Base-by-base conservation (phyloP, 2,797 vertebrate genomes). In the Myripristis jacobus region DNA sequence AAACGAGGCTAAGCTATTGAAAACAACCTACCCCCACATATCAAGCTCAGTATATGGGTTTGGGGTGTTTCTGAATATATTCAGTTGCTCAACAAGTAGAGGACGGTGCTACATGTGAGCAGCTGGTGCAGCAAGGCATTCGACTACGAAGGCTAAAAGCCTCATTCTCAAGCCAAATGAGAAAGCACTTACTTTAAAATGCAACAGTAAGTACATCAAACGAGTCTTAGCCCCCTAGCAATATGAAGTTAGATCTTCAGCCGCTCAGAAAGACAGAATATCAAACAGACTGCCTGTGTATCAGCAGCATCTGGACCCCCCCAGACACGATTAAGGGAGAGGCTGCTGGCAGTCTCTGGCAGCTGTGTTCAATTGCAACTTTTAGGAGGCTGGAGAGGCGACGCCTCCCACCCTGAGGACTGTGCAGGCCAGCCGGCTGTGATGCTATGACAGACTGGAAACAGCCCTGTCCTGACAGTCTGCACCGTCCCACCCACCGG, bases 221-320 rank as follows among this genome's bases (percentile, higher is more conserved):
- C 74, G 81, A 63, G 71, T 61, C 65, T 59, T 24, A 19, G 61
- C 43, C 57, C 56, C 75, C 41, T 65, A 66, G 76, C 59, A 65
- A 63, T 65, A 68, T 62, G 21, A 77, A 74, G 61, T 57, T 63
- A 54, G 57, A 85, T 80, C 73, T 71, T n/a, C n/a, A n/a, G n/a
- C n/a, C n/a, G 64, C 77, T 74, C 65, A 52, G 18, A 38, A 47
- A 65, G 63, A 51, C 52, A 43, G 53, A 8, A 34, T 77, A 80
- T 88, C 75, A 75, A 70, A 74, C 22, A 54, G 80, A 57, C 71
- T 25, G 48, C 13, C 8, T 70, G 75, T 56, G 34, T 66, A 69
- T 70, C 73, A 44, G 72, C 70, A 62, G 83, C 73, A 84, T 81
- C 71, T 86, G 84, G 81, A 88, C 84, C 88, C 86, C n/a, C 83